A percentile compares a stretch with the other conserved stretches of the same genome.
Conservation (phyloP, 2,113 vertebrate species). For the Orthonyx spaldingii region DNA sequence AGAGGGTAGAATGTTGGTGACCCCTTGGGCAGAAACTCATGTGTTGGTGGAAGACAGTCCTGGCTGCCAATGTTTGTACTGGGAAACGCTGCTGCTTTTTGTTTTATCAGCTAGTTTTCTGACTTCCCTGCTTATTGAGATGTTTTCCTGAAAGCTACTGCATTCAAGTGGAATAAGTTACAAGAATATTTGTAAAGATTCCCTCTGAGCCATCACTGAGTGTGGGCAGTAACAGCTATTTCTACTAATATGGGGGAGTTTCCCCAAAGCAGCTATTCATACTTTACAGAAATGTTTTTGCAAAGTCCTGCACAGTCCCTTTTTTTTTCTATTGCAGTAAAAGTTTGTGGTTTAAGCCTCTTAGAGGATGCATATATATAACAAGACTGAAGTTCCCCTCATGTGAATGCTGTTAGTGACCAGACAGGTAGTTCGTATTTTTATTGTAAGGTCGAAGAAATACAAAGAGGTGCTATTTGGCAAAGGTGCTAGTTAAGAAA, state of each 20-base stretch:
- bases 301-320: neutral
- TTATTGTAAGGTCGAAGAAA: neutral
- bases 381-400: slow-evolving; percentile 36
- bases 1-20: neutral
- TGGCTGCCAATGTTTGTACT: neutral
- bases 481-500: neutral
- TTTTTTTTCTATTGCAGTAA: slow-evolving; percentile 42
- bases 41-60: neutral
- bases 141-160: slow-evolving; percentile 5
- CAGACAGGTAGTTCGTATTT: neutral
- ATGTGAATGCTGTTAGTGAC: neutral
- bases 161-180: neutral
- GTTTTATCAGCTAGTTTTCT: neutral
- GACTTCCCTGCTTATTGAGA: neutral
- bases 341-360: slow-evolving; percentile 55
- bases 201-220: neutral
- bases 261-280: slow-evolving; percentile 49
- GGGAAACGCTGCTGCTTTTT: neutral
- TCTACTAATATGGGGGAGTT: slow-evolving; percentile 56
- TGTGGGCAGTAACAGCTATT: neutral
- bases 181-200: slow-evolving; percentile 28
- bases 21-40: neutral
- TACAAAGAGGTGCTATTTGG: slow-evolving; percentile 6
- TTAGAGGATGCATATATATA: slow-evolving; percentile 40
- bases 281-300: slow-evolving; percentile 35